Evolutionary conservation across 1,140 invertebrate species (phyloP).

Genomic region (Drosophila mayri): DNA sequence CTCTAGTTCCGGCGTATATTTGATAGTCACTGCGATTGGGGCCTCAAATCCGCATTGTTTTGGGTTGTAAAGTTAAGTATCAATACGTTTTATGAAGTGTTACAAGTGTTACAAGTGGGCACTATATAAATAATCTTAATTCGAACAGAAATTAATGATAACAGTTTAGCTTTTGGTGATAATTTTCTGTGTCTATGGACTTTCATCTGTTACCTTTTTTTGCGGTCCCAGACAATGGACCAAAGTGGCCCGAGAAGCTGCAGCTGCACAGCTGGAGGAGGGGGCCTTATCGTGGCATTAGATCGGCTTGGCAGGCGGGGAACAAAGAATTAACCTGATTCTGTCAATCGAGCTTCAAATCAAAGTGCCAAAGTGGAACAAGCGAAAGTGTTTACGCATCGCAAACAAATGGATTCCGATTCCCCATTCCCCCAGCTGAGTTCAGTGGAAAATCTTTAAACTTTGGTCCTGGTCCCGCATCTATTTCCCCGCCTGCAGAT

Average conservation of each 20-base stretch:
- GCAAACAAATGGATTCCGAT: conserved; percentile 10
- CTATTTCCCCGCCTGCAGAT: neutral
- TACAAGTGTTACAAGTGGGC: neutral
- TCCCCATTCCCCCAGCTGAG: conserved; percentile 1
- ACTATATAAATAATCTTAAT: conserved; percentile 5
- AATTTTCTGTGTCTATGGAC: conserved; percentile 1
- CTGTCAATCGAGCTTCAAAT: conserved; percentile 62
- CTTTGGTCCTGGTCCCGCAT: neutral
- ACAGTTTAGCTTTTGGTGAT: neutral
- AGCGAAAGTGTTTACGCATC: conserved; percentile 55
- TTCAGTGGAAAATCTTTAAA: conserved; percentile 40
- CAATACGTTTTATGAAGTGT: neutral
- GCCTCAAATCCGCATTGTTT: conserved; percentile 24
- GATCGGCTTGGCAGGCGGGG: conserved; percentile 45
- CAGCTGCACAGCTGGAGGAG: conserved; percentile 40
- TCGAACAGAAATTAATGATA: conserved; percentile 7
- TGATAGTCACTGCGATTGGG: conserved; percentile 17
- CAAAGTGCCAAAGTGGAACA: conserved; percentile 49
- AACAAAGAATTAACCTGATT: conserved; percentile 77
- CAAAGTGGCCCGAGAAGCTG: conserved; percentile 6
- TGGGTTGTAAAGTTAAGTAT: neutral
- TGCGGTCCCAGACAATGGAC: conserved; percentile 39
- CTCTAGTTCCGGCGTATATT: conserved; percentile 26
- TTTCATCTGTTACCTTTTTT: conserved; percentile 26
- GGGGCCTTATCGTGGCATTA: conserved; percentile 58